Conservation (phyloP, 2,113 vertebrate genomes). For the Ailurus styani region DNA sequence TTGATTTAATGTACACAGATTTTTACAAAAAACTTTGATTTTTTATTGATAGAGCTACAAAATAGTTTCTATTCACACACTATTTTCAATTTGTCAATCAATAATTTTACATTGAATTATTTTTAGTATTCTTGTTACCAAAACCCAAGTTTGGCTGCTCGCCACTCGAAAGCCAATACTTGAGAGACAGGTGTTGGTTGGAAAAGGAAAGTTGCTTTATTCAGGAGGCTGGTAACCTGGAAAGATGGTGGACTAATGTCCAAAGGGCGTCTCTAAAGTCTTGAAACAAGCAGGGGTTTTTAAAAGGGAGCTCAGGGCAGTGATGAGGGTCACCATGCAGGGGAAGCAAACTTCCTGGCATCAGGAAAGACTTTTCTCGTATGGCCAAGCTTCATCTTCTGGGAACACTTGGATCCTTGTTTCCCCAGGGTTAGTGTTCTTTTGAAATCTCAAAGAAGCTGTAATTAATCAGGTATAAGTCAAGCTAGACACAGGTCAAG, state of each 20-base stretch:
- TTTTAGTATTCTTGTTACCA: background rate
- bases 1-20: background rate
- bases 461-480: background rate
- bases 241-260: background rate
- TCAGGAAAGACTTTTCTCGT: background rate
- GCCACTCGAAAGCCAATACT: background rate
- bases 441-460: background rate
- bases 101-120: background rate
- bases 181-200: background rate
- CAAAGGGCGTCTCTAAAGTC: background rate
- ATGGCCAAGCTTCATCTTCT: background rate
- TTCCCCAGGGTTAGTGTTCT: background rate
- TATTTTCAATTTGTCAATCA: background rate
- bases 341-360: background rate
- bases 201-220: background rate
- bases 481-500: background rate
- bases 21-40: conserved; percentile 1
- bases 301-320: background rate
- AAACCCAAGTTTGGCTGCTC: background rate
- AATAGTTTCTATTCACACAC: background rate
- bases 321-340: background rate
- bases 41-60: background rate
- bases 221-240: background rate
- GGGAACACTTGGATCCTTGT: background rate
- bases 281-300: background rate